Conservation (phyloP, 2,113 vertebrate genomes). For the Clinocottus analis region DNA sequence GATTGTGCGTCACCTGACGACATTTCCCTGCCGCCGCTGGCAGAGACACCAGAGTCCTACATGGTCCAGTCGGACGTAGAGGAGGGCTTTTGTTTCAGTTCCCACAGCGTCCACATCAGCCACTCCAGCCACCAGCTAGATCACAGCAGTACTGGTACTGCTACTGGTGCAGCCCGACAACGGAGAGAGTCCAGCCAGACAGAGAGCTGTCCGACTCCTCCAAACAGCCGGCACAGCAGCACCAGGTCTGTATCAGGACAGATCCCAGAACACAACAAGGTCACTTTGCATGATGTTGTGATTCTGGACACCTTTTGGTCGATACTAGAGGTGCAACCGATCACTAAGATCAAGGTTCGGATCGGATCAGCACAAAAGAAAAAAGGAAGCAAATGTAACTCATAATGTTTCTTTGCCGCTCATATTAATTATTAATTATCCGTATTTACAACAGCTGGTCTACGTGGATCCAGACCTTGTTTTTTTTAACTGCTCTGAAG, state of each 20-base stretch:
- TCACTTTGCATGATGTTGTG: no score
- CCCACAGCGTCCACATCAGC: slow-evolving; percentile 75
- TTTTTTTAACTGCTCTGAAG: no score
- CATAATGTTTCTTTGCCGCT: no score
- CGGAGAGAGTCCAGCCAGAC: slow-evolving; percentile 73
- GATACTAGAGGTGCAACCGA: no score
- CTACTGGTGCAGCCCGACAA: slow-evolving; percentile 53
- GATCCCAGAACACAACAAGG: neutral
- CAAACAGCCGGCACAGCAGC: slow-evolving; percentile 48
- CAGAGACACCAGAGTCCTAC: slow-evolving; percentile 90
- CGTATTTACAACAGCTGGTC: no score
- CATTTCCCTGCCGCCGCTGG: slow-evolving; percentile 91
- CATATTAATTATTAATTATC: no score
- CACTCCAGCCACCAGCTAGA: slow-evolving; percentile 77
- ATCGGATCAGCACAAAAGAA: neutral
- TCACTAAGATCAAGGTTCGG: no score
- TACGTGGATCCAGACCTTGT: no score
- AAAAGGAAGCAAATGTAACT: no score
- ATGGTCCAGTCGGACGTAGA: slow-evolving; percentile 87
- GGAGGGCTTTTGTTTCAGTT: slow-evolving; percentile 80
- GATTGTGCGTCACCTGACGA: slow-evolving; percentile 92
- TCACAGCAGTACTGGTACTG: slow-evolving; percentile 44
- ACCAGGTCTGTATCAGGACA: slow-evolving; percentile 38
- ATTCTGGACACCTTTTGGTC: no score
- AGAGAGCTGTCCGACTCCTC: slow-evolving; percentile 73